Conservation (phyloP, 2,113 vertebrate species). For the Semicossyphus pulcher region DNA sequence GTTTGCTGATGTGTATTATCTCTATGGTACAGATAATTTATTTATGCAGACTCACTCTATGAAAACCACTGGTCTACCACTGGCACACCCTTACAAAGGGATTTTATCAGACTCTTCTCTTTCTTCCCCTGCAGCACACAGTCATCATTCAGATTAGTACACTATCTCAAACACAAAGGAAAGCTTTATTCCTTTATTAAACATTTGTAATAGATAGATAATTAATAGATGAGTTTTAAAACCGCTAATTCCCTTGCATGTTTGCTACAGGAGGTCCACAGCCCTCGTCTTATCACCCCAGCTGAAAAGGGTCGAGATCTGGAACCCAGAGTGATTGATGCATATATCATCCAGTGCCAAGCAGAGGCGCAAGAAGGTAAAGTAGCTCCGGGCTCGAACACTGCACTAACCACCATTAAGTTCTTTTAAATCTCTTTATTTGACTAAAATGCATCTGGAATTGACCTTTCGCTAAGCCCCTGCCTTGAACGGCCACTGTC, state of each 20-base stretch:
- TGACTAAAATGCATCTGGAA: background rate
- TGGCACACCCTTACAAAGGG: too few relatives aligned
- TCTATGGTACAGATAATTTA: too few relatives aligned
- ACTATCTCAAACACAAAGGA: too few relatives aligned
- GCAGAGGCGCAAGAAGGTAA: slow-evolving; percentile 98
- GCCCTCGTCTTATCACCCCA: slow-evolving; percentile 93
- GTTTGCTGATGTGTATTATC: background rate
- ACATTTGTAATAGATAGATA: too few relatives aligned
- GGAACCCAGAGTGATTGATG: slow-evolving; percentile 91
- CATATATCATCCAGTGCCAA: slow-evolving; percentile 94
- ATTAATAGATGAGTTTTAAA: background rate
- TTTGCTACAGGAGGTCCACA: slow-evolving; percentile 87
- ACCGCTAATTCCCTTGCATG: background rate
- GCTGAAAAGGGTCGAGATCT: slow-evolving; percentile 95
- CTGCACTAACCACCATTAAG: too few relatives aligned
- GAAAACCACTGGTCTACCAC: too few relatives aligned
- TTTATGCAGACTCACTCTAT: too few relatives aligned
- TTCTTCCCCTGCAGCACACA: background rate
- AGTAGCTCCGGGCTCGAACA: background rate
- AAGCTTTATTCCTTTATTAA: too few relatives aligned
- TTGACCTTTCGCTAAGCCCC: too few relatives aligned
- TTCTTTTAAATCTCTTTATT: background rate
- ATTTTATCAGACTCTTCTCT: too few relatives aligned
- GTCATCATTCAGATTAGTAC: too few relatives aligned
- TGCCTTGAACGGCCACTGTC: too few relatives aligned